Conservation (phyloP, 2,888 invertebrate species). For the Drosophila meridiana region DNA sequence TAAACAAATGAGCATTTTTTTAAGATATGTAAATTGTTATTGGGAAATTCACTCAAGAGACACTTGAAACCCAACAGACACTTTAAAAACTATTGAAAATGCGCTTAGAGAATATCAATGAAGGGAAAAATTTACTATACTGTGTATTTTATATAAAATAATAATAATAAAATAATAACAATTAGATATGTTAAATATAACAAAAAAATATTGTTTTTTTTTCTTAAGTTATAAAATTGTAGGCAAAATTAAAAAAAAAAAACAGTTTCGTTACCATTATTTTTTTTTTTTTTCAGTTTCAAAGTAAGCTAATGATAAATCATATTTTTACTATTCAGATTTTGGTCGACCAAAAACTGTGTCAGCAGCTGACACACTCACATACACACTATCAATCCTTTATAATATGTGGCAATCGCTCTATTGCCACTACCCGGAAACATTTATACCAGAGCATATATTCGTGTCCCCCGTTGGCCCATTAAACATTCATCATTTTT, state of each 20-base stretch:
- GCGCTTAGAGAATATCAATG: neutral
- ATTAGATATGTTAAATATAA: too few species aligned
- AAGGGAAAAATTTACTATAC: neutral
- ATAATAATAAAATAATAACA: too few species aligned
- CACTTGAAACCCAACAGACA: neutral
- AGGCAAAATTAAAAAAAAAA: too few species aligned
- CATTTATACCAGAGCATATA: slow-evolving; percentile 63
- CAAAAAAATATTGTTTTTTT: too few species aligned
- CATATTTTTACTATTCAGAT: slow-evolving; percentile 27
- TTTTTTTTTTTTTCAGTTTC: neutral
- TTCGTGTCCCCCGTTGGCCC: slow-evolving; percentile 63
- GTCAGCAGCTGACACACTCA: slow-evolving; percentile 6
- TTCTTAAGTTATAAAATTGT: too few species aligned
- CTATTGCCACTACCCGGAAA: slow-evolving; percentile 44
- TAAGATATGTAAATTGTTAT: neutral
- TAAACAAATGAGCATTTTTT: slow-evolving; percentile 2
- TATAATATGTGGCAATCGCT: slow-evolving; percentile 23
- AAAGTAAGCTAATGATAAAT: slow-evolving; percentile 26
- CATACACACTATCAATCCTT: slow-evolving; percentile 10
- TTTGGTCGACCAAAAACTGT: slow-evolving; percentile 11
- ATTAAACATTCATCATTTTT: slow-evolving; percentile 79
- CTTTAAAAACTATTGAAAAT: neutral
- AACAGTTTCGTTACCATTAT: too few species aligned
- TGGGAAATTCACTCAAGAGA: slow-evolving; percentile 1
- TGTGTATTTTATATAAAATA: too few species aligned